These are phyloP conservation scores for Arion vulgaris DNA, from an alignment of 1,140 invertebrate species.

Conservation along the genomic window DNA sequence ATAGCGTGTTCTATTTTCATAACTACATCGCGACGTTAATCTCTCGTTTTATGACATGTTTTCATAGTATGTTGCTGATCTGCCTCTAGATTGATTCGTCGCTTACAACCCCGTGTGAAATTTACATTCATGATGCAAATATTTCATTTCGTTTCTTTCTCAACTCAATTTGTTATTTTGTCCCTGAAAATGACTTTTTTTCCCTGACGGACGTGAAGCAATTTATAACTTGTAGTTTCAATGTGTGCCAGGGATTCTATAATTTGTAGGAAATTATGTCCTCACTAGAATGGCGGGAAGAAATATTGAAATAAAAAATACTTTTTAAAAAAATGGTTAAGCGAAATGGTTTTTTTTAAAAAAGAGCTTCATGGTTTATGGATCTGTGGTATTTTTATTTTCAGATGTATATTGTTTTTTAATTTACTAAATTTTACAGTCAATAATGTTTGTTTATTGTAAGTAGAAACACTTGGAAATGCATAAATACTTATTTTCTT, in stretches of 20 bases:
- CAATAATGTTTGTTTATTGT: no score
- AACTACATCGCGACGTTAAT: background rate
- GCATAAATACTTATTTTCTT: no score
- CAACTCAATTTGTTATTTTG: slow-evolving; percentile 17
- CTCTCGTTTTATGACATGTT: background rate
- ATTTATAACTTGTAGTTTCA: slow-evolving; percentile 11
- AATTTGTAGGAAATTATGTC: slow-evolving; percentile 25
- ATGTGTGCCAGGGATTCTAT: slow-evolving; percentile 11
- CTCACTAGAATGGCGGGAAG: background rate
- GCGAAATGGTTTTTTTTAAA: no score
- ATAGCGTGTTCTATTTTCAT: background rate
- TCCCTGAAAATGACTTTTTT: slow-evolving; percentile 7
- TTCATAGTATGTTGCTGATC: background rate
- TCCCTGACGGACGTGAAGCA: background rate
- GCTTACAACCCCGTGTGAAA: slow-evolving; percentile 1
- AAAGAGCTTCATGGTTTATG: no score
- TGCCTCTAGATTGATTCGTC: slow-evolving; percentile 1
- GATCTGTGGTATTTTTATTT: no score
- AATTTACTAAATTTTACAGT: no score
- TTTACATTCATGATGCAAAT: slow-evolving; percentile 20
- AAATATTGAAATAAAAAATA: background rate
- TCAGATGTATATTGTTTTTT: no score
- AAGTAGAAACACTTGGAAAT: no score
- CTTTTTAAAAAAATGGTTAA: no score
- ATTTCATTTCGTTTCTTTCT: slow-evolving; percentile 9